These are phyloP conservation scores for Spongilla lacustris DNA, from an alignment of 37 sponge, comb jelly and placozoan genomes.

Conservation along the genomic window DNA sequence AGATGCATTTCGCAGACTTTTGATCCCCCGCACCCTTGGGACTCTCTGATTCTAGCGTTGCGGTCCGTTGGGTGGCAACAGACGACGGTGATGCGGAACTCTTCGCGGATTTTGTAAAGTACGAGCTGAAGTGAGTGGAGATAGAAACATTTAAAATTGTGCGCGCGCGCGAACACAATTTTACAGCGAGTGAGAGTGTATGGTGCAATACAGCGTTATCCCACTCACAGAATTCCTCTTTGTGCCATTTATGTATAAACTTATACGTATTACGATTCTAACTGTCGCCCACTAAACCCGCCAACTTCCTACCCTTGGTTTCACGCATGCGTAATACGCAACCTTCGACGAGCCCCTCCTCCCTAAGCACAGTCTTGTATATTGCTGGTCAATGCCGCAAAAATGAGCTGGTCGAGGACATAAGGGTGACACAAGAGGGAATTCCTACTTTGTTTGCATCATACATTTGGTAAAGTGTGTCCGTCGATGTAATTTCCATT, in stretches of 20 bases:
- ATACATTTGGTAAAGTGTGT: too few relatives aligned
- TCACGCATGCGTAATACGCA: neutral
- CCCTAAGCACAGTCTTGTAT: too few relatives aligned
- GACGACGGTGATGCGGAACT: neutral
- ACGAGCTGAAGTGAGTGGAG: neutral
- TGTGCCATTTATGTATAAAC: slow-evolving; percentile 23
- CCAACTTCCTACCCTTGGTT: neutral
- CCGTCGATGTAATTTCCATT: too few relatives aligned
- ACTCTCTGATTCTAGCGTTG: neutral
- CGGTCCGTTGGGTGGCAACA: neutral
- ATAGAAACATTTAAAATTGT: neutral
- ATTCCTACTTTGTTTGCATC: too few relatives aligned
- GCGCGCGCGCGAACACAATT: neutral
- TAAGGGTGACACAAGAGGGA: too few relatives aligned
- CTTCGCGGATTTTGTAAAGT: neutral
- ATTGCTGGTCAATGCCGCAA: too few relatives aligned
- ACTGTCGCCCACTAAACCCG: neutral
- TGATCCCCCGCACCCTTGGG: neutral
- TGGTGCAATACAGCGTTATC: neutral
- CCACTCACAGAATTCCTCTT: slow-evolving; percentile 41
- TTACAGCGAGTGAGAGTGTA: neutral
- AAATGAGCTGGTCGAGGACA: too few relatives aligned
- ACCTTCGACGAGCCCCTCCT: too few relatives aligned
- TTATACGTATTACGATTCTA: neutral
- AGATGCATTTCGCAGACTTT: neutral